Evolutionary conservation across 2,797 vertebrate species (phyloP), one percentile per base, ranked within the genome.

Genomic region (Allobates femoralis): DNA sequence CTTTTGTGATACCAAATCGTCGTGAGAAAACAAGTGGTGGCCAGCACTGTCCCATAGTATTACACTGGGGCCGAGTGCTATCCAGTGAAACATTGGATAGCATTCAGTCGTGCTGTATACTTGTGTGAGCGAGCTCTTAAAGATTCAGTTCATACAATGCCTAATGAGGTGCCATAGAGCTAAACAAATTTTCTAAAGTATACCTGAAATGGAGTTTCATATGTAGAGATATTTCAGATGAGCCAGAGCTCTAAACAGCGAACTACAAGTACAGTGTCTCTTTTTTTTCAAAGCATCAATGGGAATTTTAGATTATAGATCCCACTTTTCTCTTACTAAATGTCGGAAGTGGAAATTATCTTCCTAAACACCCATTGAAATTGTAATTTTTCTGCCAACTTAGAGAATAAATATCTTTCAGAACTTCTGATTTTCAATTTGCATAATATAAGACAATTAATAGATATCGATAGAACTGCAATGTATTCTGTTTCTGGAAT

Each of bases 391-490:
- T 69, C 19, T 3, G 32, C 34, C 28, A 37, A 0, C 3, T 32
- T 34, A 67, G 67, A 37, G 6, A 34, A 3, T 32, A 18, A 67
- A 67, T 4, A 37, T 69, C 37, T 21, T 67, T 69, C 56, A n/a
- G 23, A 56, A 34, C 15, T 71, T 71, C 8, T 23, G 8, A 41
- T 37, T 41, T 71, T 71, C 34, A 71, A 41, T 21, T 23, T 23
- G 34, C 67, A 41, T 73, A n/a, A 73, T 73, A 19, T 73, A 41
- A 73, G 69, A 16, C 41, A 73, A 73, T 73, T 73, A 73, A 73
- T 41, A n/a, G 5, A n/a, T 73, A 37, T 23, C 10, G 46, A 73
- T n/a, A 73, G 69, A 41, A 73, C 14, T 46, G 2, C 37, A 41
- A 23, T 73, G 15, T 67, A 18, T 51, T 30, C 23, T 26, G 15